Percentiles rank a stretch among this genome's conserved stretches.
These are phyloP conservation scores for Gallinago stenura DNA, from an alignment of 2,797 vertebrate species.

Conservation along the genomic window DNA sequence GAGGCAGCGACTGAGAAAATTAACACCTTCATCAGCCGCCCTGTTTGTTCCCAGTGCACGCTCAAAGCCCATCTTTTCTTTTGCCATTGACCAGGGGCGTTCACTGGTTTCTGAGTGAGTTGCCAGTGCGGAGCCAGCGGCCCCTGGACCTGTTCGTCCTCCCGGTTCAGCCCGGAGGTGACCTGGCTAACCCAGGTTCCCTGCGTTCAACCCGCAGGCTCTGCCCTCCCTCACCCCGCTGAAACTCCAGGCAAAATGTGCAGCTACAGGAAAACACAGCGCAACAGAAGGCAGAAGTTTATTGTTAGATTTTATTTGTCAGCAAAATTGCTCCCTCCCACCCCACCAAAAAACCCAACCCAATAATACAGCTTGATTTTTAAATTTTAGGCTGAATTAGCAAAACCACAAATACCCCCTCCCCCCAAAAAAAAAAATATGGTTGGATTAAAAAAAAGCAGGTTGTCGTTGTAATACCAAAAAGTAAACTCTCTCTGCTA, in stretches of 20 bases:
- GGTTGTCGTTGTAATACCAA: background rate
- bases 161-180: background rate
- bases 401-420: background rate
- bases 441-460: background rate
- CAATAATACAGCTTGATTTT: background rate
- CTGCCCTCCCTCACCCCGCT: background rate
- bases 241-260: background rate
- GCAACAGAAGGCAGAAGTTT: background rate
- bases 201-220: background rate
- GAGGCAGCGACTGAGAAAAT: background rate
- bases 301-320: background rate
- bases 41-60: background rate
- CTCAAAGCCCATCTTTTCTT: background rate
- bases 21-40: background rate
- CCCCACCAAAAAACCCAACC: background rate
- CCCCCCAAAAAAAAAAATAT: background rate
- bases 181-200: background rate
- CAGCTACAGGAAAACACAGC: background rate
- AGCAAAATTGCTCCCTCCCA: accelerated
- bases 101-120: background rate
- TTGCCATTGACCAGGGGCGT: background rate
- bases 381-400: background rate
- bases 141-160: background rate
- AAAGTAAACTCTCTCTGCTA: background rate
- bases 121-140: background rate